Evolutionary conservation across 2,797 vertebrate genomes (phyloP), one percentile per base, ranked within the genome.

Genomic region (Enteromius thamalakanensis): DNA sequence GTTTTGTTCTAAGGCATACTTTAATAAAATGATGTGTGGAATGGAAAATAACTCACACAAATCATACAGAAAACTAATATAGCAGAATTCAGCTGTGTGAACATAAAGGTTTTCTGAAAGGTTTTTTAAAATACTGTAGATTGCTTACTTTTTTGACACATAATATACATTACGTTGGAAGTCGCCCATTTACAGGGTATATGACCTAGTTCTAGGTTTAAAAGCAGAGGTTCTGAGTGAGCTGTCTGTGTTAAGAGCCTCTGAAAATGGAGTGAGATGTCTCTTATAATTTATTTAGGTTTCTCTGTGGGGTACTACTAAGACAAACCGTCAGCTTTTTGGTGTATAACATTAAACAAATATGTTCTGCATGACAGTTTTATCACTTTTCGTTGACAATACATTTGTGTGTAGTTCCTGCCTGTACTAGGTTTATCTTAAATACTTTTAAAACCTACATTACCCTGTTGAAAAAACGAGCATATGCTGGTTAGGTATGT

Each of bases 231-330:
- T 37, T 42, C 75, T 62, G 37, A 29, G 23, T 3, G 37, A 62
- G 9, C 14, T 15, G 37, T 29, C 75, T 62, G 65, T 62, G 55
- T 68, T 79, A 55, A 53, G 14, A 79, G 64, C 77, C 0, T 3
- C 62, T 67, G 21, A 42, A 53, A 80, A 69, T 40, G 32, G 15
- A 80, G 9, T 42, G 65, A 69, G 17, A 58, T 14, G 47, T 69
- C 32, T 68, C 65, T 70, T 80, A 80, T 70, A 70, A 42, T 80
- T 80, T 71, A 80, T 80, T 80, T 42, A 80, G 40, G 37, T 5
- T 42, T 47, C 79, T 71, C 79, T 72, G 40, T 60, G 17, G 78
- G 34, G 4, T 65, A 21, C 65, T 69, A n/a, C 34, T 32, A 58
- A 37, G n/a, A n/a, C n/a, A 40, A 55, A 37, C 11, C 3, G 8